Evolutionary conservation across 2,888 invertebrate species (phyloP).

Genomic region (Spicauda simplicius): DNA sequence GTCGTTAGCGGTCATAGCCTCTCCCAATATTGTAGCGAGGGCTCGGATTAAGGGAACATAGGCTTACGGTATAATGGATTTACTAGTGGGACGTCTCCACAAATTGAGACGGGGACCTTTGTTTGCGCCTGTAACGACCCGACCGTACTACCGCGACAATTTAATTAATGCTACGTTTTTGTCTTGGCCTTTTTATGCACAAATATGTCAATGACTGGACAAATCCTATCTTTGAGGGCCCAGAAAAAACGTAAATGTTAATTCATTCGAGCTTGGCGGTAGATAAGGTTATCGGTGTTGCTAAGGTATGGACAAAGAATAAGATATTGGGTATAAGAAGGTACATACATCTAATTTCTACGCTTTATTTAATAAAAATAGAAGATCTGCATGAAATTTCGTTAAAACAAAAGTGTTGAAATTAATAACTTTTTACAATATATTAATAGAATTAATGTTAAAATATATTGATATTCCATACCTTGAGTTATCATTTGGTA

Average conservation of each 20-base stretch:
- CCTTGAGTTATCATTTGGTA: too few relatives aligned
- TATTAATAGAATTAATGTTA: too few relatives aligned
- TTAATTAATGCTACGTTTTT: conserved; percentile 23
- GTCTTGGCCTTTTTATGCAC: background rate
- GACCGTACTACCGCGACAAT: conserved; percentile 8
- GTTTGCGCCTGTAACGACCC: conserved; percentile 44
- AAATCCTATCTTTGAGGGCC: conserved; percentile 6
- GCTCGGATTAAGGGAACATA: conserved; percentile 54
- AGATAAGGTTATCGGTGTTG: too few relatives aligned
- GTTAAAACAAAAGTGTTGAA: too few relatives aligned
- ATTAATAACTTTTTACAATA: too few relatives aligned
- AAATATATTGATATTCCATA: too few relatives aligned
- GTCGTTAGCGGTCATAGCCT: conserved; percentile 43
- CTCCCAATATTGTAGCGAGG: conserved; percentile 42
- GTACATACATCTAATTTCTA: too few relatives aligned
- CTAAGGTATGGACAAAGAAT: too few relatives aligned
- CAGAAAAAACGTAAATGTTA: conserved; percentile 30
- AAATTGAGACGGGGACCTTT: conserved; percentile 48
- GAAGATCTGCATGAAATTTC: too few relatives aligned
- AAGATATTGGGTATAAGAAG: too few relatives aligned
- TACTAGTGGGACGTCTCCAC: conserved; percentile 52
- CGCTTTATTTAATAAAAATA: too few relatives aligned
- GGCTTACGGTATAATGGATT: conserved; percentile 60
- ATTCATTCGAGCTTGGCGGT: background rate
- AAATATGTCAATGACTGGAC: conserved; percentile 26